These are phyloP conservation scores for Ditylenchus dipsaci DNA, from an alignment of 1,140 invertebrate species.

Conservation along the genomic window DNA sequence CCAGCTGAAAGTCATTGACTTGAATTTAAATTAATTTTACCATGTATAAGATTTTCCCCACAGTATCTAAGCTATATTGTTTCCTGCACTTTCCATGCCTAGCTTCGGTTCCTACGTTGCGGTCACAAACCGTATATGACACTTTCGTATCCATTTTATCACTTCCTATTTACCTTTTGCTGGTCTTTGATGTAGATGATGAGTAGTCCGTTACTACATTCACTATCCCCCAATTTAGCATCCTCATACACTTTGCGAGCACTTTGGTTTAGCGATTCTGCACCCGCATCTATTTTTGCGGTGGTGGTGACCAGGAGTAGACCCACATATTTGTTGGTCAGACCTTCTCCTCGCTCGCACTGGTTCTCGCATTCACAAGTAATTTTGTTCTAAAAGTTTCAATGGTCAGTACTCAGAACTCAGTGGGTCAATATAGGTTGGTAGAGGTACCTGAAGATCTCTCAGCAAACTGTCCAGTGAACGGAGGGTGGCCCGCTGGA, in stretches of 20 bases:
- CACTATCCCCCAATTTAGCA: conserved; percentile 1
- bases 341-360: neutral
- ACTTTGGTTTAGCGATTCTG: conserved; percentile 1
- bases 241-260: conserved; percentile 4
- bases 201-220: conserved; percentile 5
- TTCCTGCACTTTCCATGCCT: too few relatives aligned
- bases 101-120: too few relatives aligned
- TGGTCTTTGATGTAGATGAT: conserved; percentile 10
- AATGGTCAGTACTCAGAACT: too few relatives aligned
- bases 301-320: conserved; percentile 4
- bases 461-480: conserved; percentile 5
- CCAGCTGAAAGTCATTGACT: neutral
- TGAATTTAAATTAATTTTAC: too few relatives aligned
- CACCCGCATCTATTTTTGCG: neutral
- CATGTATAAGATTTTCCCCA: too few relatives aligned
- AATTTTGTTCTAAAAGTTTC: neutral
- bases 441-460: conserved; percentile 3
- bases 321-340: conserved; percentile 3
- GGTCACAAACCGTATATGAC: too few relatives aligned
- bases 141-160: too few relatives aligned
- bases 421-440: too few relatives aligned
- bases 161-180: conserved; percentile 6
- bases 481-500: neutral
- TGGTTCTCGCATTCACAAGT: conserved; percentile 2
- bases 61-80: too few relatives aligned